Percentiles rank a stretch among this genome's conserved stretches.
phyloP scores from a whole-genome alignment of 1,140 invertebrate genomes.

The Paralvinella palmiformis region DNA sequence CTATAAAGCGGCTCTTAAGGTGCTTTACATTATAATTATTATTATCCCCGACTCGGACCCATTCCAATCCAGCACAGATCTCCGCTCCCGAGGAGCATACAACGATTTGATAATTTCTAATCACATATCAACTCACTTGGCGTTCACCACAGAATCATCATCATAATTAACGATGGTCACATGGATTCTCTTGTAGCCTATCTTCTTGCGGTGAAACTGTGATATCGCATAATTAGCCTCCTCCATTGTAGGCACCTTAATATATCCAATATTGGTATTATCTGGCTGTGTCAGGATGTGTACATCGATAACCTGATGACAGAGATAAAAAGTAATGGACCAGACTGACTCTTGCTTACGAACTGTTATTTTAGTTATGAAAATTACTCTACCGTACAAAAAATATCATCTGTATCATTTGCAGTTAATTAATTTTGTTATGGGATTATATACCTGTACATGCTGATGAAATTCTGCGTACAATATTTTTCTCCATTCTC shows the following conservation, averaged over 20 bases:
- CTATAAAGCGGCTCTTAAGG: too few species aligned
- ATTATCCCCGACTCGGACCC: too few species aligned
- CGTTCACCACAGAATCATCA: conserved; percentile 57
- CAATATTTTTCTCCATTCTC: conserved; percentile 65
- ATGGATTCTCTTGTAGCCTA: conserved; percentile 74
- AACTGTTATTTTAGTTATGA: neutral
- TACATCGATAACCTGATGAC: conserved; percentile 60
- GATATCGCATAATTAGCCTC: conserved; percentile 78
- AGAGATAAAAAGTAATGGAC: neutral
- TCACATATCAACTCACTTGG: conserved; percentile 51
- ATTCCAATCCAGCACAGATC: too few species aligned
- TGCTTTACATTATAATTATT: too few species aligned
- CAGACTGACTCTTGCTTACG: too few species aligned
- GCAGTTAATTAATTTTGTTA: neutral
- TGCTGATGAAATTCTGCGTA: conserved; percentile 63
- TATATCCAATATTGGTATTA: conserved; percentile 61
- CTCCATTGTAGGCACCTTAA: conserved; percentile 61
- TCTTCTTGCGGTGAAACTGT: conserved; percentile 71
- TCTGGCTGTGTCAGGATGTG: conserved; percentile 63
- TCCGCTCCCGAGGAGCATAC: too few species aligned
- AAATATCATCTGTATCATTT: neutral
- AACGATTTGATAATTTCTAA: too few species aligned
- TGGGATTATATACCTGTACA: conserved; percentile 56
- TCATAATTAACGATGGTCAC: conserved; percentile 67
- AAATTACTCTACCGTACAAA: neutral